phyloP scores from a whole-genome alignment of 2,113 vertebrate genomes.

The Choloepus hoffmanni region DNA sequence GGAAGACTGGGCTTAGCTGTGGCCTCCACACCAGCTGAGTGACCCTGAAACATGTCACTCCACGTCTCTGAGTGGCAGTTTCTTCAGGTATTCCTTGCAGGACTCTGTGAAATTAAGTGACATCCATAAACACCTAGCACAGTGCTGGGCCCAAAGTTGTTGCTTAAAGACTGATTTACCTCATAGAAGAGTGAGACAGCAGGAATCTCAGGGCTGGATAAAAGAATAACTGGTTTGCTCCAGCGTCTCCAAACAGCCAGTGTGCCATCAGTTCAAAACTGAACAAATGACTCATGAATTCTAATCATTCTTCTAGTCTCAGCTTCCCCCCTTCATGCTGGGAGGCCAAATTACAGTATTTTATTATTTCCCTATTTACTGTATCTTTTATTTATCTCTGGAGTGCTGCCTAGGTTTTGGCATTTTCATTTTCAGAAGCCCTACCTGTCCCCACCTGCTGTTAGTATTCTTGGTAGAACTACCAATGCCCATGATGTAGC shows the following conservation, averaged over 20 bases:
- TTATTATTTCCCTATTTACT: constrained; percentile 88
- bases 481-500: background rate
- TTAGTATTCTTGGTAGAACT: constrained; percentile 79
- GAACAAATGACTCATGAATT: constrained; percentile 83
- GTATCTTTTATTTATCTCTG: constrained; percentile 87
- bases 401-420: constrained; percentile 78
- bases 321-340: constrained; percentile 83
- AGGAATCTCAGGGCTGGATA: background rate
- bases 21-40: background rate
- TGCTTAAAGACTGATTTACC: background rate
- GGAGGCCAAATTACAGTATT: constrained; percentile 87
- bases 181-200: background rate
- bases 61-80: background rate
- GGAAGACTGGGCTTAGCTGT: background rate
- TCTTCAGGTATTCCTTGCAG: background rate
- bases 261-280: constrained; percentile 64
- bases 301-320: constrained; percentile 82
- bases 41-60: background rate
- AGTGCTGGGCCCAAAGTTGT: background rate
- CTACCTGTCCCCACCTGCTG: constrained; percentile 79
- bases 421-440: constrained; percentile 80
- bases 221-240: background rate
- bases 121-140: background rate
- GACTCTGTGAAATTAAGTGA: background rate
- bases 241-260: constrained; percentile 31